Evolutionary conservation across 1,140 invertebrate species (phyloP), one percentile per base, ranked within the genome.

Genomic region (Drosophila oshimai): DNA sequence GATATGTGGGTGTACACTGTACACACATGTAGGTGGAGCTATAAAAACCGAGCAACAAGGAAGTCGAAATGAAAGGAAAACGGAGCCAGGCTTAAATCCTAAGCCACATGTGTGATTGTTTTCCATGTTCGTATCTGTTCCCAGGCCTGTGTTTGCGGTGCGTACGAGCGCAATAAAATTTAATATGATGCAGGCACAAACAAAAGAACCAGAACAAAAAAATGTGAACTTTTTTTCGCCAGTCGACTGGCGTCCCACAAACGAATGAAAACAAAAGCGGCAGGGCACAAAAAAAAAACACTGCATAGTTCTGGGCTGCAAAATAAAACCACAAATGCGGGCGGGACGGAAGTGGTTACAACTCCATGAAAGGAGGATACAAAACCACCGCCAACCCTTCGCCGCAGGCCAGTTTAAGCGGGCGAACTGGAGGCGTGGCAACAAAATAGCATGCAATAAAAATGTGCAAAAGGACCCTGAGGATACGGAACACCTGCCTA

Each of bases 391-490:
- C 36, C 31, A 51, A 15, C 49, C 55, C 22, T 33, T 54, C 55
- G 46, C 33, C 45, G n/a, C 54, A 55, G 39, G 36, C 24, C 37
- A 55, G 57, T 70, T 74, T 58, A 79, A 49, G 60, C 60, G 49
- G 70, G 37, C 29, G 65, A 57, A 67, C 64, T 70, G 50, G 62
- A 51, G 54, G 51, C 58, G 70, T 60, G 55, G 20, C 45, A 57
- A 47, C 39, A 77, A 47, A 64, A 86, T 41, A 84, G 71, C 70
- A 74, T 86, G 75, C 75, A 79, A 83, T 84, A 83, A 83, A 84
- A 77, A 71, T 79, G 69, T 62, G 74, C 57, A 42, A 69, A 80
- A 39, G 42, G 41, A 46, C 51, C 31, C 45, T 42, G 65, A 70
- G 42, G 53, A 47, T 55, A 46, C 24, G 41, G n/a, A 12, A 26